phyloP scores from a whole-genome alignment of 2,888 invertebrate genomes.

The Oxycera nigricornis region DNA sequence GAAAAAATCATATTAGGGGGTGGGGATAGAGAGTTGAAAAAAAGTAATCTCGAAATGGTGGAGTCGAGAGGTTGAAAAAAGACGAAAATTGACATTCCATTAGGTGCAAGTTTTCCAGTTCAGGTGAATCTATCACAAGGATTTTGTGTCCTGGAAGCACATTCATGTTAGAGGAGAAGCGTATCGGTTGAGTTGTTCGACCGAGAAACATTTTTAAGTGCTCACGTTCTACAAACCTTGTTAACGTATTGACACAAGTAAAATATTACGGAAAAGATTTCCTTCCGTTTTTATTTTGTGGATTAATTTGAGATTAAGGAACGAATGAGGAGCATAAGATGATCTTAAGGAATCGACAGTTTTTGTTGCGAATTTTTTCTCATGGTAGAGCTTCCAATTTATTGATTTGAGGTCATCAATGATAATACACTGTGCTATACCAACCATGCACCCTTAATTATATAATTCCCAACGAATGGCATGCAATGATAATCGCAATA shows the following conservation, averaged over 20 bases:
- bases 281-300: not conserved
- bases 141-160: not conserved
- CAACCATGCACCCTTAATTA: not conserved
- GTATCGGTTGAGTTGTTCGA: not conserved
- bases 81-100: constrained; percentile 28
- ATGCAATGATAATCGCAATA: not conserved
- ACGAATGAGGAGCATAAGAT: not conserved
- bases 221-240: not conserved
- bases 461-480: not conserved
- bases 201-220: not conserved
- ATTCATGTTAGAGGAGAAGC: not conserved
- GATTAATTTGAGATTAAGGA: too few relatives aligned
- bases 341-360: too few relatives aligned
- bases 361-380: too few relatives aligned
- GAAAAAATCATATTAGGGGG: too few relatives aligned
- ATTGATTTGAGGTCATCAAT: too few relatives aligned
- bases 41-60: too few relatives aligned
- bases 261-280: too few relatives aligned
- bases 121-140: not conserved
- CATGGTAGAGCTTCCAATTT: too few relatives aligned
- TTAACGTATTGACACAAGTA: not conserved
- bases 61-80: too few relatives aligned
- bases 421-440: too few relatives aligned
- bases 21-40: too few relatives aligned
- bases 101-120: constrained; percentile 5